These are phyloP conservation scores for Ammodytes marinus DNA, from an alignment of 2,113 vertebrate species.

Conservation along the genomic window DNA sequence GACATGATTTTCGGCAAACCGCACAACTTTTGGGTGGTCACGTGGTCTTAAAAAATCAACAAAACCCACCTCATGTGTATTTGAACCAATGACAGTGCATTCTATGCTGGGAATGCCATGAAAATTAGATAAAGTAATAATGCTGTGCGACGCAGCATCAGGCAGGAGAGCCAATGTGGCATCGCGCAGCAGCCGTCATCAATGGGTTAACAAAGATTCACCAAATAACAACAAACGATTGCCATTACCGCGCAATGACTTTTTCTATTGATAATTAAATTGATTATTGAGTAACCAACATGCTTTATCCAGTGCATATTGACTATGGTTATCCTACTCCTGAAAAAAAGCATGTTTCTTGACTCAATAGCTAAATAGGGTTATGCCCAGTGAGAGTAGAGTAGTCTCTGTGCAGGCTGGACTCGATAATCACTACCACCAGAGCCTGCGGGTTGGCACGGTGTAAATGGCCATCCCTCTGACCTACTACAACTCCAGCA, in stretches of 20 bases:
- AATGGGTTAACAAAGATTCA: too few relatives aligned
- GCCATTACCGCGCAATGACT: conserved; percentile 1
- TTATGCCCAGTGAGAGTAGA: conserved; percentile 22
- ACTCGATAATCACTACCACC: conserved; percentile 75
- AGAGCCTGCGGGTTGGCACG: conserved; percentile 70
- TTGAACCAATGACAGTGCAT: too few relatives aligned
- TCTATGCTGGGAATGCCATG: too few relatives aligned
- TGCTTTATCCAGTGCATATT: neutral
- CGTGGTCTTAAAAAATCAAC: too few relatives aligned
- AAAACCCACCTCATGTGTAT: too few relatives aligned
- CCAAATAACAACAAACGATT: neutral
- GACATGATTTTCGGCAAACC: too few relatives aligned
- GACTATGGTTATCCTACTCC: neutral
- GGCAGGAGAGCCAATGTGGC: too few relatives aligned
- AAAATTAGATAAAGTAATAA: too few relatives aligned
- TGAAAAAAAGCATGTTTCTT: neutral
- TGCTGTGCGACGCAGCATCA: too few relatives aligned
- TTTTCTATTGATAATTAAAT: conserved; percentile 8
- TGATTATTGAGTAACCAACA: neutral
- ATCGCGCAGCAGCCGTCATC: too few relatives aligned
- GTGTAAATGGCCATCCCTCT: conserved; percentile 81
- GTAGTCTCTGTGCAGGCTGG: conserved; percentile 59
- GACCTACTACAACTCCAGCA: conserved; percentile 68
- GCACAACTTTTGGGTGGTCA: too few relatives aligned
- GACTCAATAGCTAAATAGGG: conserved; percentile 16